phyloP scores from a whole-genome alignment of 2,113 vertebrate genomes.

The Brienomyrus longianalis region DNA sequence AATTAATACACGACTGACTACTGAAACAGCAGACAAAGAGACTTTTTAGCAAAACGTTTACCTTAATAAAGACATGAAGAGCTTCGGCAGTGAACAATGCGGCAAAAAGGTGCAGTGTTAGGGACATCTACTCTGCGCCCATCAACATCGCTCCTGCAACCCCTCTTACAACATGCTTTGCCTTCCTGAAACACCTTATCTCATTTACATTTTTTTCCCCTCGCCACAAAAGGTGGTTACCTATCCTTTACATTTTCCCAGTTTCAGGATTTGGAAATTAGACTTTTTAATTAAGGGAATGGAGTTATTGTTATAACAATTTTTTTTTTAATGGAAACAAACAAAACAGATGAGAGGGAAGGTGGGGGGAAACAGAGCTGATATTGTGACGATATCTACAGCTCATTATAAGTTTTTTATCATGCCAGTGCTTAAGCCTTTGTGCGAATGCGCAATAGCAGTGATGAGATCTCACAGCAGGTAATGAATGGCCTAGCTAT shows the following conservation, averaged over 20 bases:
- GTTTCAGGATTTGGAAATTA: neutral
- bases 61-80: neutral
- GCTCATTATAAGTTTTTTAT: neutral
- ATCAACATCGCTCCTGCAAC: neutral
- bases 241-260: neutral
- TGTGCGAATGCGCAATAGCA: neutral
- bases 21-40: neutral
- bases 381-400: neutral
- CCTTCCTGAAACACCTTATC: neutral
- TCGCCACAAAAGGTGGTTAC: neutral
- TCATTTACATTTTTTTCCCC: neutral
- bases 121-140: no score
- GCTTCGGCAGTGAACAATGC: no score
- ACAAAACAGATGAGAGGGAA: neutral
- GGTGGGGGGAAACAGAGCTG: neutral
- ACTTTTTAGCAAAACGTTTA: neutral
- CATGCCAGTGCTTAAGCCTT: neutral
- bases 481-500: neutral
- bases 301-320: neutral
- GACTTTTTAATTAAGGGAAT: neutral
- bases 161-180: neutral
- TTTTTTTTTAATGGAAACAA: neutral
- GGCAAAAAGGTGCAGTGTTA: no score
- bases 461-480: neutral
- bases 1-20: neutral